Percentiles rank a stretch among this genome's conserved stretches.
Conservation (phyloP, 2,888 invertebrate species). For the Watsonalla cultraria region DNA sequence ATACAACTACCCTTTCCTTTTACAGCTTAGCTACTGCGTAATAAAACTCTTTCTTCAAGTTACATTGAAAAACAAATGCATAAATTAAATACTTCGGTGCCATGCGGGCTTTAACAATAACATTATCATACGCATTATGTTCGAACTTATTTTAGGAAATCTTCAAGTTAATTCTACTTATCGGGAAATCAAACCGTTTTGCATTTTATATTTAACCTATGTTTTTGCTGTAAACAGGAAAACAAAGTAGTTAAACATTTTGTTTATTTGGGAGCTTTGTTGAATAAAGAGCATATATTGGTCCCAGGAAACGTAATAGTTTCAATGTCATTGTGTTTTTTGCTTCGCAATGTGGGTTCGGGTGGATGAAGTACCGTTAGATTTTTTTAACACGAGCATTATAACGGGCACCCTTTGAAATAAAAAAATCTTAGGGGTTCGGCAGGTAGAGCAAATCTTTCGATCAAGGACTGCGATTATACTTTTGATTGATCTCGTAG, state of each 20-base stretch:
- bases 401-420: constrained; percentile 68
- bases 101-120: constrained; percentile 20
- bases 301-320: constrained; percentile 65
- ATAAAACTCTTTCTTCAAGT: constrained; percentile 55
- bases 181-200: not conserved
- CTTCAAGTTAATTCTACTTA: too few relatives aligned
- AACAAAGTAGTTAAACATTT: not conserved
- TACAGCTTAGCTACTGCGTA: constrained; percentile 54
- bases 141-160: not conserved
- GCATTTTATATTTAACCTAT: not conserved
- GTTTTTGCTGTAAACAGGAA: not conserved
- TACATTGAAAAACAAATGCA: constrained; percentile 19
- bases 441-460: constrained; percentile 71
- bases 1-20: constrained; percentile 50
- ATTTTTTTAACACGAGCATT: constrained; percentile 55
- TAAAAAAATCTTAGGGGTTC: constrained; percentile 54
- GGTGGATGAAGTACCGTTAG: constrained; percentile 65
- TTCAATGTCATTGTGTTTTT: constrained; percentile 69
- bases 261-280: constrained; percentile 14
- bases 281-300: constrained; percentile 44
- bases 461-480: constrained; percentile 62
- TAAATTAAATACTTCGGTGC: constrained; percentile 25
- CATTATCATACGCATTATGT: not conserved
- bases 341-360: constrained; percentile 68
- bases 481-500: constrained; percentile 53